Evolutionary conservation across 2,888 invertebrate species (phyloP), one percentile per base, ranked within the genome.

Genomic region (Oxytorus armatus): DNA sequence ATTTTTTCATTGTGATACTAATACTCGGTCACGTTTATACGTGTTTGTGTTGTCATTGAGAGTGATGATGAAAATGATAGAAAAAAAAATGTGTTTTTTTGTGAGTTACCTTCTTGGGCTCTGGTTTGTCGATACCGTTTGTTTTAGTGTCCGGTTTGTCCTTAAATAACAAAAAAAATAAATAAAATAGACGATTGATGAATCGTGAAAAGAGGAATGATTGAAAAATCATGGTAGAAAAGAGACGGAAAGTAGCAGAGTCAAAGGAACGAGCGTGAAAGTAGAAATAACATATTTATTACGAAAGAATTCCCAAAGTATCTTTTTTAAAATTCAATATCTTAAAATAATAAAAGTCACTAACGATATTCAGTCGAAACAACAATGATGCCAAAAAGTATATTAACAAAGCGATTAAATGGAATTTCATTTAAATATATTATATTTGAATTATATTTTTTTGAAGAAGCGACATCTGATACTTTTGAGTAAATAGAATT

Each of bases 121-220:
- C 85, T 84, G 89, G 88, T 88, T 90, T 89, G 87, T 89, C 89
- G 86, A 90, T 89, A 89, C 92, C 92, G 69, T 92, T 92, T 78
- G 87, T 85, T 88, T 91, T 88, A 57, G 88, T 85, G 79, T 90
- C 89, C 78, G 86, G 86, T 85, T 86, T 88, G 49, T 89, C 90
- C 86, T 89, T 87, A 86, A 90, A 90, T 66, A 88, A 89, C 87
- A 85, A 81, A 83, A 82, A 86, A 85, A 85, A 84, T 84, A 83
- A 65, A 85, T 75, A 29, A 49, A 61, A 39, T 25, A n/a, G 16
- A 29, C 33, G n/a, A 16, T 23, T 5, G 14, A 14, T 14, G 7
- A 33, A 10, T 33, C 5, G 23, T 68, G 42, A 16, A 23, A 55
- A 57, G 18, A 1, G 59, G 29, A 7, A 36, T n/a, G 21, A 51